phyloP scores from a whole-genome alignment of 2,113 vertebrate species.

The Cryptomyrus ogoouensis region DNA sequence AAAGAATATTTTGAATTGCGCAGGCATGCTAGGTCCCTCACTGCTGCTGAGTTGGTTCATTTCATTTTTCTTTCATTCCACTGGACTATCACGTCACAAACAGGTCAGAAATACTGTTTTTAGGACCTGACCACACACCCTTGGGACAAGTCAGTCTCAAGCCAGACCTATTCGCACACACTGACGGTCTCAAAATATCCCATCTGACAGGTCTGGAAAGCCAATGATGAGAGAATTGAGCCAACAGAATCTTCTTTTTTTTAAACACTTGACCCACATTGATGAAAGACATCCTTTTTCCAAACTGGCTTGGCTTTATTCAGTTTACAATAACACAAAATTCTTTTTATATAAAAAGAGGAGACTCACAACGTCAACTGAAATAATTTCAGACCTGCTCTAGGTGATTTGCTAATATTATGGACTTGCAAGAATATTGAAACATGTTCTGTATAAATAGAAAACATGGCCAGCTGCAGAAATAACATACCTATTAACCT shows the following conservation, averaged over 20 bases:
- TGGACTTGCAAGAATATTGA: neutral
- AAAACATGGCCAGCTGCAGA: neutral
- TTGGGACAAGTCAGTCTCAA: neutral
- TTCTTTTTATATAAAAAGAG: neutral
- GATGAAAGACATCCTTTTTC: neutral
- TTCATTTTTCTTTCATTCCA: neutral
- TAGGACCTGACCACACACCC: neutral
- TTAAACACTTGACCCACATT: conserved; percentile 1
- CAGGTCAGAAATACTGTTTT: neutral
- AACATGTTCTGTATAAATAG: neutral
- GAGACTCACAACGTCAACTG: neutral
- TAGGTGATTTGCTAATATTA: neutral
- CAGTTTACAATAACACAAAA: neutral
- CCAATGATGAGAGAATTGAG: neutral
- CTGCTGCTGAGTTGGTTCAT: neutral
- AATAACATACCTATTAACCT: neutral
- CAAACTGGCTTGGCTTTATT: neutral
- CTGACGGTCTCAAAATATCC: neutral
- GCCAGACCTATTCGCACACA: neutral
- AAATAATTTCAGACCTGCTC: neutral
- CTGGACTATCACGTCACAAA: neutral
- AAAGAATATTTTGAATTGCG: neutral
- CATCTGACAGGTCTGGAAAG: neutral
- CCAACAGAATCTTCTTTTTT: neutral
- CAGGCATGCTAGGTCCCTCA: neutral